Evolutionary conservation across 2,113 vertebrate genomes (phyloP).

Genomic region (Phaethornis superciliosus): DNA sequence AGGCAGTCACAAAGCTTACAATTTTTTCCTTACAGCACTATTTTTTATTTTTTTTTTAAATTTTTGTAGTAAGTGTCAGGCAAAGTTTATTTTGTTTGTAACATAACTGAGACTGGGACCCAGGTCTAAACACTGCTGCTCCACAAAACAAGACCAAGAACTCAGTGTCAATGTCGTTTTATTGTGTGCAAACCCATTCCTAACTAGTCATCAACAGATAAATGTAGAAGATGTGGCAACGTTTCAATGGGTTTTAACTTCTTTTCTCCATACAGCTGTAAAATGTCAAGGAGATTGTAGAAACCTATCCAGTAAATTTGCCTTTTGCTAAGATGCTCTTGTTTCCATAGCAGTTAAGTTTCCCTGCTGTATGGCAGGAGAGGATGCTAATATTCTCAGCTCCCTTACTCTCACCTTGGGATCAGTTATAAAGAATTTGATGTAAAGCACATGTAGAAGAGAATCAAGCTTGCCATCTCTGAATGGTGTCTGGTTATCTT

Average conservation of each 20-base stretch:
- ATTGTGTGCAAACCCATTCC: background rate
- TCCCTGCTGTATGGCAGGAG: conserved; percentile 17
- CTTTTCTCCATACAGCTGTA: background rate
- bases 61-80: background rate
- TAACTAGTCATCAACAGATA: background rate
- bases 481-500: background rate
- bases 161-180: background rate
- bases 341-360: conserved; percentile 40
- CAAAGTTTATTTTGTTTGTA: background rate
- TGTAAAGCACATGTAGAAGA: background rate
- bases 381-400: background rate
- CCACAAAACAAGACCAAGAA: background rate
- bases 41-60: no score
- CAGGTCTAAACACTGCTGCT: background rate
- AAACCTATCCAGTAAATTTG: conserved; percentile 11
- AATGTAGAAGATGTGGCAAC: background rate
- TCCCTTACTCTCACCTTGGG: background rate
- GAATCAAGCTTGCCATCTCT: background rate
- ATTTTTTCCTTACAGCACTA: background rate
- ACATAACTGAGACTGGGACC: background rate
- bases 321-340: background rate
- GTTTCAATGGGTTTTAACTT: background rate
- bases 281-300: conserved; percentile 31
- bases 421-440: conserved; percentile 19
- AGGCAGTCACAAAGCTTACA: background rate